Evolutionary conservation across 2,113 vertebrate species (phyloP).

Genomic region (Phocoena sinus): DNA sequence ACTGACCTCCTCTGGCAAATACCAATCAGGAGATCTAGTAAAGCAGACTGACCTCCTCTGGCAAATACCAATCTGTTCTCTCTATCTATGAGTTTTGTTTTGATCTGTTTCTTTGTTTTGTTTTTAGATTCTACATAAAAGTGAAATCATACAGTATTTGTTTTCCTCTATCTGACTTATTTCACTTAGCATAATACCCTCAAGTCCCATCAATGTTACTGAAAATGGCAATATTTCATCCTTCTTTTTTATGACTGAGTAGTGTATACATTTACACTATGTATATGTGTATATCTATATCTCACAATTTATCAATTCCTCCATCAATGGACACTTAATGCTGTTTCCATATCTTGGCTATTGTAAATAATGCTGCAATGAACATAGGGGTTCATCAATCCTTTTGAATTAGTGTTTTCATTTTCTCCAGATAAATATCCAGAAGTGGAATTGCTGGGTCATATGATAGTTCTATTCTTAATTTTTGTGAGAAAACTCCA

Average conservation of each 20-base stretch:
- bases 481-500: background rate
- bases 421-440: background rate
- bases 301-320: background rate
- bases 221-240: background rate
- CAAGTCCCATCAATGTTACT: background rate
- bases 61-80: background rate
- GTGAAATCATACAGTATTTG: background rate
- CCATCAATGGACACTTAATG: background rate
- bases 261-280: background rate
- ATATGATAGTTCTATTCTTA: background rate
- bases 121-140: background rate
- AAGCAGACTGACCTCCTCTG: background rate
- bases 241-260: background rate
- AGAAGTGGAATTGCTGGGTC: background rate
- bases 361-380: background rate
- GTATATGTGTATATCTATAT: background rate
- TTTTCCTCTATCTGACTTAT: background rate
- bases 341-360: background rate
- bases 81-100: background rate
- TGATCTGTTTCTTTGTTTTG: background rate
- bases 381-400: background rate
- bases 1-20: background rate
- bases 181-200: background rate
- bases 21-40: background rate
- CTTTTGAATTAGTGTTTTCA: background rate